These are phyloP conservation scores for Holacanthus passer DNA, from an alignment of 2,113 vertebrate genomes.

Conservation along the genomic window DNA sequence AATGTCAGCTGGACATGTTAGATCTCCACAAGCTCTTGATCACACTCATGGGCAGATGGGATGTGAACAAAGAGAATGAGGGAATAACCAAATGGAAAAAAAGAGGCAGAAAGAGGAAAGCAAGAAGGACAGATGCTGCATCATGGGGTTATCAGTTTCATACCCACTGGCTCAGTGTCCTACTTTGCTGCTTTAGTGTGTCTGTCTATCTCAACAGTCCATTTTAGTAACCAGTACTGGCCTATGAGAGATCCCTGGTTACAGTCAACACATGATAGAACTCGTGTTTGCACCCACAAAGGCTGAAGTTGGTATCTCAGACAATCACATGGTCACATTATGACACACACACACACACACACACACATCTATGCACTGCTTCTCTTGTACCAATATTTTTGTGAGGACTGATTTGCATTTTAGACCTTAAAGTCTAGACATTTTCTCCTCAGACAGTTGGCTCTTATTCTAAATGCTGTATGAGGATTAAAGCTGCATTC, in stretches of 20 bases:
- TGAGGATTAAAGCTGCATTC: neutral
- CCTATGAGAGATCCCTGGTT: slow-evolving; percentile 4
- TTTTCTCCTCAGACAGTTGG: neutral
- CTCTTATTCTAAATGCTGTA: neutral
- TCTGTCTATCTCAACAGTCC: neutral
- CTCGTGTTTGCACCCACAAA: slow-evolving; percentile 24
- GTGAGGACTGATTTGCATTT: neutral
- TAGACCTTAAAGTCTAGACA: neutral
- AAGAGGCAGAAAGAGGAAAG: slow-evolving; percentile 6
- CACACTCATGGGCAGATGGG: slow-evolving; percentile 42
- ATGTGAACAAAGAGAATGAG: slow-evolving; percentile 30
- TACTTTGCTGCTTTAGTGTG: slow-evolving; percentile 42
- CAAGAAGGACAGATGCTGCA: slow-evolving; percentile 4
- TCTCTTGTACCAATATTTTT: neutral
- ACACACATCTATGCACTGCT: neutral
- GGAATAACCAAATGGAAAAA: neutral
- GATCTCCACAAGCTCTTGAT: slow-evolving; percentile 50
- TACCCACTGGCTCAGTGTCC: slow-evolving; percentile 47
- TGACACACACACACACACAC: slow-evolving; percentile 1
- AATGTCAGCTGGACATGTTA: slow-evolving; percentile 49
- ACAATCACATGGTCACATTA: slow-evolving; percentile 32
- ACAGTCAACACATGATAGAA: slow-evolving; percentile 45
- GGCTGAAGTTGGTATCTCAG: slow-evolving; percentile 13
- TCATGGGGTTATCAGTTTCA: slow-evolving; percentile 50
- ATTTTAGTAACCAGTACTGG: slow-evolving; percentile 7